Percentiles rank a stretch among this genome's conserved stretches.
Evolutionary conservation across 2,113 vertebrate species (phyloP).

Genomic region (Hipposideros armiger): DNA sequence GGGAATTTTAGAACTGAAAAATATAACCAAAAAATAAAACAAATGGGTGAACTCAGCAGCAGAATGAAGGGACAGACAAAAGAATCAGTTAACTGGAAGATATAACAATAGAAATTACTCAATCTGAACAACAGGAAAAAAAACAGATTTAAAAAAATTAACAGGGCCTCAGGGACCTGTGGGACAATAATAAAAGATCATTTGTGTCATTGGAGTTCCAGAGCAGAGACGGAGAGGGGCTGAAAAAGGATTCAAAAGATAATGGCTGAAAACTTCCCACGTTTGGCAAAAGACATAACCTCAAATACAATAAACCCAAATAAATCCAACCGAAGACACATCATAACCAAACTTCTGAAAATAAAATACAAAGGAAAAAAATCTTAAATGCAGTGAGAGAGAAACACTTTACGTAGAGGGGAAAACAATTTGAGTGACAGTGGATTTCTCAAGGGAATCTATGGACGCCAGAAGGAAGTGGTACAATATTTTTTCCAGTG

Average conservation of each 20-base stretch:
- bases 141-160: not conserved
- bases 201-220: not conserved
- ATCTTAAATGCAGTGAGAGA: not conserved
- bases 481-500: not conserved
- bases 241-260: not conserved
- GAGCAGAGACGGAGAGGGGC: not conserved
- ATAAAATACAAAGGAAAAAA: not conserved
- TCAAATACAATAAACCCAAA: not conserved
- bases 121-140: not conserved
- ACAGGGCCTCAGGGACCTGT: not conserved
- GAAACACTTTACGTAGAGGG: not conserved
- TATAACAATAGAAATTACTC: not conserved
- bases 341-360: not conserved
- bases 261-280: not conserved
- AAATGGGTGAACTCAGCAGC: rapidly evolving
- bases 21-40: not conserved
- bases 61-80: not conserved
- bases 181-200: not conserved
- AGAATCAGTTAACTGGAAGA: not conserved
- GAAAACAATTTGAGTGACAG: not conserved
- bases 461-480: not conserved
- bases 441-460: not conserved
- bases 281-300: not conserved
- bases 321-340: not conserved
- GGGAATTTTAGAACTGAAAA: not conserved